Conservation (phyloP, 2,113 vertebrate genomes). For the Hemibates koningsi region DNA sequence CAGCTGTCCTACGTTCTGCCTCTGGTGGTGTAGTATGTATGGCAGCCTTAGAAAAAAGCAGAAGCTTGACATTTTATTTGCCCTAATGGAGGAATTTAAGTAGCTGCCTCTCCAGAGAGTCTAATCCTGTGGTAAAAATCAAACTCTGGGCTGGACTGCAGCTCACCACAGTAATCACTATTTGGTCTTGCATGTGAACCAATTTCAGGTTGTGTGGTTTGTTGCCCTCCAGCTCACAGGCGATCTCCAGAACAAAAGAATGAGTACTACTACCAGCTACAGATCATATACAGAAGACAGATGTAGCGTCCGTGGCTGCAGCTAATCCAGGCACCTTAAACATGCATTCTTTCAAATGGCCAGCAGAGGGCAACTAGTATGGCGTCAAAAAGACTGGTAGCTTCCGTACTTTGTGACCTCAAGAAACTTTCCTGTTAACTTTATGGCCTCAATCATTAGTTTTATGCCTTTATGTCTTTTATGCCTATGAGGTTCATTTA, state of each 20-base stretch:
- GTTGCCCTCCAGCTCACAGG: not conserved
- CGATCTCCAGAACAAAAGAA: not conserved
- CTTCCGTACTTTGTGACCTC: not conserved
- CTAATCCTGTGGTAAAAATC: not conserved
- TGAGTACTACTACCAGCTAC: not conserved
- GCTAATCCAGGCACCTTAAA: not conserved
- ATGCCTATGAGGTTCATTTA: not conserved
- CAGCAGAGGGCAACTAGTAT: not conserved
- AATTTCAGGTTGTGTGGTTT: not conserved
- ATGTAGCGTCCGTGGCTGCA: not conserved
- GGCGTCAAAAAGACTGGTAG: not conserved
- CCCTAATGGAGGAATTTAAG: not conserved
- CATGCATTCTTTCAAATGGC: not conserved
- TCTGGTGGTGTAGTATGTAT: not conserved
- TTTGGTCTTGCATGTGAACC: not conserved
- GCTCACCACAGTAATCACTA: not conserved
- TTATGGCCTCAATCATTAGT: not conserved
- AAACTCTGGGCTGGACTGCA: not conserved
- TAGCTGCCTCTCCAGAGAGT: not conserved
- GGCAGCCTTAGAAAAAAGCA: not conserved
- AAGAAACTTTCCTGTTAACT: not conserved
- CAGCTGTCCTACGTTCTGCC: not conserved
- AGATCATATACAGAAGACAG: not conserved
- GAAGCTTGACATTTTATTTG: not conserved
- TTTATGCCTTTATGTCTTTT: not conserved